A percentile compares a stretch with the other conserved stretches of the same genome.
Conservation (phyloP, 2,113 vertebrate genomes). For the Poecilia latipinna region DNA sequence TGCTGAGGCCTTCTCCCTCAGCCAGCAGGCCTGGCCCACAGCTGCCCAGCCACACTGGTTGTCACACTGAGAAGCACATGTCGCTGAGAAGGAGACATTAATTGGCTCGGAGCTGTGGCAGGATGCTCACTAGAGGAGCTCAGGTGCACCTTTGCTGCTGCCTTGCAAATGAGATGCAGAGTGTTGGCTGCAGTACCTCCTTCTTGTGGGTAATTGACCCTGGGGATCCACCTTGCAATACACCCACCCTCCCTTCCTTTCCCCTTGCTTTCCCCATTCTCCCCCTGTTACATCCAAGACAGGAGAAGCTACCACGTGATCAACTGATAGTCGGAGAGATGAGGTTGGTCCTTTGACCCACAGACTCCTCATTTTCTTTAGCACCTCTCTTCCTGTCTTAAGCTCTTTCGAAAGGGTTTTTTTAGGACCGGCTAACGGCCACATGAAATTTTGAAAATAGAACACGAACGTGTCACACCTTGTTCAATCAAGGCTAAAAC, state of each 20-base stretch:
- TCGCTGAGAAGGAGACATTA: constrained; percentile 79
- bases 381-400: constrained; percentile 31
- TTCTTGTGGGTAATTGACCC: constrained; percentile 80
- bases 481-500: not conserved
- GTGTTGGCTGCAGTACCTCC: constrained; percentile 74
- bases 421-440: constrained; percentile 26
- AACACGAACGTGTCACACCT: constrained; percentile 12
- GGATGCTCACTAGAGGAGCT: constrained; percentile 65
- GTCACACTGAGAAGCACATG: constrained; percentile 75
- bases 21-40: constrained; percentile 59
- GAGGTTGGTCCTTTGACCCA: constrained; percentile 73
- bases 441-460: constrained; percentile 13
- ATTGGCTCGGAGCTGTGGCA: constrained; percentile 75
- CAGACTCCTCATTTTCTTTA: constrained; percentile 37
- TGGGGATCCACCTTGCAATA: constrained; percentile 72
- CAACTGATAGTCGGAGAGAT: constrained; percentile 77
- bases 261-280: constrained; percentile 38
- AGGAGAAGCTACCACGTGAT: constrained; percentile 68
- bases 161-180: constrained; percentile 82
- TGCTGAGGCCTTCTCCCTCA: constrained; percentile 50
- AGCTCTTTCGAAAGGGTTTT: constrained; percentile 70
- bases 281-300: constrained; percentile 67
- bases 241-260: constrained; percentile 63
- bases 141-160: constrained; percentile 74
- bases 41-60: constrained; percentile 65